These are phyloP conservation scores for Agrenia bidenticulata DNA, from an alignment of 2,888 invertebrate species.

Conservation along the genomic window DNA sequence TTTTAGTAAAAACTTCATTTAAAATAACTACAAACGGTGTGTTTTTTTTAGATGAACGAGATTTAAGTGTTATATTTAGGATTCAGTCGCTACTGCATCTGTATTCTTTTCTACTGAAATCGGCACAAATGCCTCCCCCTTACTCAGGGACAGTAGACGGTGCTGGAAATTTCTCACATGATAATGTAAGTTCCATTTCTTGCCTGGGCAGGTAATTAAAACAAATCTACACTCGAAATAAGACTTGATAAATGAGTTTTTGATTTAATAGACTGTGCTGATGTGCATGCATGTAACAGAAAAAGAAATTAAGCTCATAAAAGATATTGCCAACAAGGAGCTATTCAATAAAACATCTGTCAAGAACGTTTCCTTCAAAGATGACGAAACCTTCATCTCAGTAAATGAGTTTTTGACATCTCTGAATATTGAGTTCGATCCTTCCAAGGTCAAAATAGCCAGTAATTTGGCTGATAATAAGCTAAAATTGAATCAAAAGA, in stretches of 20 bases:
- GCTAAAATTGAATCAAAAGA: constrained; percentile 37
- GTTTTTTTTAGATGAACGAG: constrained; percentile 21
- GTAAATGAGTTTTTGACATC: constrained; percentile 41
- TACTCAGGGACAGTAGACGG: constrained; percentile 28
- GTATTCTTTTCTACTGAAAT: constrained; percentile 35
- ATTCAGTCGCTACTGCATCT: constrained; percentile 44
- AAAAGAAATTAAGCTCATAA: constrained; percentile 56
- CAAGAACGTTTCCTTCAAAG: constrained; percentile 58
- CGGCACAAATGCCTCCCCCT: constrained; percentile 39
- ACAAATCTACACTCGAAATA: not conserved
- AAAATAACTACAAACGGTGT: too few species aligned
- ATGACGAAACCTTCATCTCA: constrained; percentile 64
- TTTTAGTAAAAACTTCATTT: not conserved
- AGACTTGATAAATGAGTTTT: not conserved
- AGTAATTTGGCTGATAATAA: constrained; percentile 12
- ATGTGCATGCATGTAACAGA: constrained; percentile 55
- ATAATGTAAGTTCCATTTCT: constrained; percentile 24
- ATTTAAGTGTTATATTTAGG: constrained; percentile 41
- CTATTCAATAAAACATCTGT: constrained; percentile 21
- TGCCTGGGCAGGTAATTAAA: not conserved
- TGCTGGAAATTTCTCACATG: constrained; percentile 14
- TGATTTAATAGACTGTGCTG: constrained; percentile 51
- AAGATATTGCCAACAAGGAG: constrained; percentile 55
- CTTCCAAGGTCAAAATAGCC: constrained; percentile 36
- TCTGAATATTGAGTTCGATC: constrained; percentile 46